Evolutionary conservation across 2,888 invertebrate species (phyloP), one percentile per base, ranked within the genome.

Genomic region (Xanthia togata): DNA sequence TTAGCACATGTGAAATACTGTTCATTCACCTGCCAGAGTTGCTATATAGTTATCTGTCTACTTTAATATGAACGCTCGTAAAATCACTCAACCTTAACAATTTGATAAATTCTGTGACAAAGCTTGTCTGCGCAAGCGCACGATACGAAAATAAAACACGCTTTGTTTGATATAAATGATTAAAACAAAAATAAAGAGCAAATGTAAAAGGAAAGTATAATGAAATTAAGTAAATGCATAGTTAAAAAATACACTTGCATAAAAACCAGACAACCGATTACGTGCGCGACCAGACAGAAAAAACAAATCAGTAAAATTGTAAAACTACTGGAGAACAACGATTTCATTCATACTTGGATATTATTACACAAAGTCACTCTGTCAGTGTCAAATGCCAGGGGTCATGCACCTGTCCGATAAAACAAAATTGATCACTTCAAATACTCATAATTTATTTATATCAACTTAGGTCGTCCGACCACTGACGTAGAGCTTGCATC

Each of bases 1-100:
- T 96, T 95, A 95, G 91, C 94, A 94, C 93, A 90, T 93, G 87
- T 91, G 90, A 93, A 93, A 92, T 91, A 93, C 86, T 91, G 95
- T 95, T 95, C 95, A 91, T 95, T 95, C 93, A 95, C 93, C 95
- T 88, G 89, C 82, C 41, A 83, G 74, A 85, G 75, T 73, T 85
- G 74, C 84, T 72, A 62, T 76, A 69, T 79, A 78, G 44, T 78
- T 78, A 83, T 87, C 80, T 74, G 59, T 80, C 72, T 81, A 67
- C 62, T 81, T 75, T 47, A 72, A 76, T 76, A 79, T 47, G 62
- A 68, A 76, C 76, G 67, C 64, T 82, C 74, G 73, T 79, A 82
- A 87, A 83, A 84, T 79, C 81, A 77, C 68, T 80, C 72, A 67
- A 73, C 50, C 73, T 80, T 64, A 78, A 71, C 70, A 63, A 76